These are phyloP conservation scores for Anodontia alba DNA, from an alignment of 2,888 invertebrate genomes.

Conservation along the genomic window DNA sequence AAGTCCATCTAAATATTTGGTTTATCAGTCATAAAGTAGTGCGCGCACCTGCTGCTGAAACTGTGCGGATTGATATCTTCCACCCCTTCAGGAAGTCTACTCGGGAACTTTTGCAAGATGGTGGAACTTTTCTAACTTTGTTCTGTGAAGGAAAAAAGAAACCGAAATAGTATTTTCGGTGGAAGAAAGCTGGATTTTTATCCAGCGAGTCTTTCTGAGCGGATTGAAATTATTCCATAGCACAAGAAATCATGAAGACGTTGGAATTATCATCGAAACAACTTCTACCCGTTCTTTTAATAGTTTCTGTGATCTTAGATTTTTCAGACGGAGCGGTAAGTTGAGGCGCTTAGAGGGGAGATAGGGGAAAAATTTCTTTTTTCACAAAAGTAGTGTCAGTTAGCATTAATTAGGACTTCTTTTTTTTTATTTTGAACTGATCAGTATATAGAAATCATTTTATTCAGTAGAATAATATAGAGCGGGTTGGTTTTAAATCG, in stretches of 20 bases:
- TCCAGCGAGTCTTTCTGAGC: background rate
- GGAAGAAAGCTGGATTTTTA: background rate
- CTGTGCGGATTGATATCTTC: constrained; percentile 46
- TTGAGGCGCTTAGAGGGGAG: constrained; percentile 47
- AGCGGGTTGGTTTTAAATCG: too few relatives aligned
- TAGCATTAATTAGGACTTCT: too few relatives aligned
- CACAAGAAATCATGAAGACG: constrained; percentile 34
- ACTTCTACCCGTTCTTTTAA: constrained; percentile 43
- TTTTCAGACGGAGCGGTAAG: constrained; percentile 63
- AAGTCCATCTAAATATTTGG: background rate
- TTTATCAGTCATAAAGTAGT: constrained; percentile 43
- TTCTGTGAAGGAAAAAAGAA: constrained; percentile 6
- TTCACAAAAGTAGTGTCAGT: too few relatives aligned
- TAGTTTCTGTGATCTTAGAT: constrained; percentile 57
- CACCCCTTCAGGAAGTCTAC: constrained; percentile 27
- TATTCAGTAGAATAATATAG: too few relatives aligned
- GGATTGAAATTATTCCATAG: background rate
- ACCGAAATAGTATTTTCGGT: constrained; percentile 6
- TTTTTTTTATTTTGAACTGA: too few relatives aligned
- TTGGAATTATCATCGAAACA: background rate
- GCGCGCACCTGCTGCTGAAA: constrained; percentile 43
- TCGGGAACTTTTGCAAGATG: constrained; percentile 59
- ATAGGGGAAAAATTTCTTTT: too few relatives aligned
- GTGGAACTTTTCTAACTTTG: constrained; percentile 50
- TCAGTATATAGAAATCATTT: too few relatives aligned